phyloP scores from a whole-genome alignment of 1,140 invertebrate genomes.

The Caenorhabditis remanei region DNA sequence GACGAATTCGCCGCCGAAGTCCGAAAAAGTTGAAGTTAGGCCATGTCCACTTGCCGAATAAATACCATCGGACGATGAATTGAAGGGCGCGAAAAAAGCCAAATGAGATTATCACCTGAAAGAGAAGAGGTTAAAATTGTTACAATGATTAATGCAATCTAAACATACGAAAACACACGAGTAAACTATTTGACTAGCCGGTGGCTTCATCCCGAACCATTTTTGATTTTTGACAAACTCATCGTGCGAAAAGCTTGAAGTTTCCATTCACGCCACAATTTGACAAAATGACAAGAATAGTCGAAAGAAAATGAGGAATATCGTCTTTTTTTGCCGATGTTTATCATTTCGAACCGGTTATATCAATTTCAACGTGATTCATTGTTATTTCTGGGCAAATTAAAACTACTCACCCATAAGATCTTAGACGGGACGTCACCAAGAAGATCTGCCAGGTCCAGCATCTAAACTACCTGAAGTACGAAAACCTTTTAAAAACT shows the following conservation, averaged over 20 bases:
- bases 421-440: not conserved
- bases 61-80: slow-evolving; percentile 67
- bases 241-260: not conserved
- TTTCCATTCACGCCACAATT: not conserved
- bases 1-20: not conserved
- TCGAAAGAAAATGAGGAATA: not conserved
- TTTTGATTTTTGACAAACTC: too few species aligned
- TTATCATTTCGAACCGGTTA: not conserved
- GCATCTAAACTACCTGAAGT: slow-evolving; percentile 13
- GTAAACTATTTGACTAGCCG: too few species aligned
- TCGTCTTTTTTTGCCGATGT: not conserved
- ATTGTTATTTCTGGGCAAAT: not conserved
- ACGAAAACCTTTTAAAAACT: not conserved
- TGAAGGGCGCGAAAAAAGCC: slow-evolving; percentile 63
- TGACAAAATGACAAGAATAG: not conserved
- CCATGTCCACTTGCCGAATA: slow-evolving; percentile 68
- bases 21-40: slow-evolving; percentile 68
- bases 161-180: too few species aligned
- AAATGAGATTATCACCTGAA: slow-evolving; percentile 66
- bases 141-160: too few species aligned
- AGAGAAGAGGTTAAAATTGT: not conserved
- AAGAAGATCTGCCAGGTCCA: slow-evolving; percentile 38
- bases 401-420: slow-evolving; percentile 15
- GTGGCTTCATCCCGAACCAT: too few species aligned
- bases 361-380: not conserved